Conservation (phyloP, 2,888 invertebrate genomes). For the Euclidia mi region DNA sequence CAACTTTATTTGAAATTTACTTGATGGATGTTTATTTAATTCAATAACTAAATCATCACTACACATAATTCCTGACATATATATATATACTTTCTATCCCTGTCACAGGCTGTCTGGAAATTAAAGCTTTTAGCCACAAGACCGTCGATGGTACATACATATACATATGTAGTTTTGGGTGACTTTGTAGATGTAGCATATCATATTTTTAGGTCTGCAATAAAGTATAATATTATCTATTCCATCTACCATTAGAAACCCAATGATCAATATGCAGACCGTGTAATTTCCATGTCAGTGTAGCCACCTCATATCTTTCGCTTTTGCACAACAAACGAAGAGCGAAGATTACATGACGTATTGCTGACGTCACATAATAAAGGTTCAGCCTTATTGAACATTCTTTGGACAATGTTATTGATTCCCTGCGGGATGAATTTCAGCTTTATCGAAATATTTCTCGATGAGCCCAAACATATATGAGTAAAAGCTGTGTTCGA, state of each 20-base stretch:
- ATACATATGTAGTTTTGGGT: too few species aligned
- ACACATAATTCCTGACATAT: too few species aligned
- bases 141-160: too few species aligned
- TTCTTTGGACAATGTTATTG: conserved; percentile 8
- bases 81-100: too few species aligned
- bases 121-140: too few species aligned
- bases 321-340: conserved; percentile 9
- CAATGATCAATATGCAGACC: conserved; percentile 39
- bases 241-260: not conserved
- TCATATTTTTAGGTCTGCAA: too few species aligned
- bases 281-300: conserved; percentile 27
- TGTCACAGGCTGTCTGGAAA: too few species aligned
- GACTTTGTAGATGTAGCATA: too few species aligned
- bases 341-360: conserved; percentile 12
- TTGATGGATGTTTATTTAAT: too few species aligned
- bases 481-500: not conserved
- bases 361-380: conserved; percentile 15
- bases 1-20: too few species aligned
- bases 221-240: too few species aligned
- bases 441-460: not conserved
- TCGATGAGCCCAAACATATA: not conserved
- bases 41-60: too few species aligned
- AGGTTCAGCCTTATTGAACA: conserved; percentile 9
- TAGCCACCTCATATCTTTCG: conserved; percentile 28
- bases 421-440: not conserved